These are phyloP conservation scores for Drosophila neutralis DNA, from an alignment of 2,888 invertebrate species.

Conservation along the genomic window DNA sequence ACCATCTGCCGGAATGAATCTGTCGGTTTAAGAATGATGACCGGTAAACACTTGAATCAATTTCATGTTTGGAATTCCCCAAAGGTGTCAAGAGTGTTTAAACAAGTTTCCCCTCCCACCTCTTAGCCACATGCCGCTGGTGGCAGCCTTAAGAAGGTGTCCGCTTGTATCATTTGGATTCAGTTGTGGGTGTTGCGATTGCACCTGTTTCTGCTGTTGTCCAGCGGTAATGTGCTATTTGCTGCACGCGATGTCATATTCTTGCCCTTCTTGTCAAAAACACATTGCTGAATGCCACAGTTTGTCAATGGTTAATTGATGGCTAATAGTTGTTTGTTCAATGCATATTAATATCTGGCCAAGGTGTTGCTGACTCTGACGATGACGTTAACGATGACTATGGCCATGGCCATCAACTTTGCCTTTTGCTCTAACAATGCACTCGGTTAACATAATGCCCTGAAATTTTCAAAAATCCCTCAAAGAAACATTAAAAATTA, in stretches of 20 bases:
- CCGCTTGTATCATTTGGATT: neutral
- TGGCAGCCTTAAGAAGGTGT: no score
- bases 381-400: neutral
- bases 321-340: neutral
- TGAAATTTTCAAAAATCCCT: neutral
- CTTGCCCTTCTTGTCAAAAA: neutral
- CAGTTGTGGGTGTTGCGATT: neutral
- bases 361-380: no score
- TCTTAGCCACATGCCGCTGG: slow-evolving; percentile 51
- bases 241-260: neutral
- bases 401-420: neutral
- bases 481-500: neutral
- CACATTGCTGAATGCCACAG: neutral
- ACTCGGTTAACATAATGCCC: neutral
- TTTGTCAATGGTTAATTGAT: neutral
- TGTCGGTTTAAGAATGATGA: neutral
- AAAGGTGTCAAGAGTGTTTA: neutral
- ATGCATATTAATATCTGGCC: neutral
- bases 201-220: slow-evolving; percentile 14
- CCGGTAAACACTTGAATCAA: neutral
- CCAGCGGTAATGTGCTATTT: neutral
- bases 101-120: neutral
- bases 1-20: neutral
- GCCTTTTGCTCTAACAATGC: neutral
- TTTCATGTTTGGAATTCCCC: neutral